Base-by-base conservation (phyloP, 2,797 vertebrate species). In the Coilia nasus region DNA sequence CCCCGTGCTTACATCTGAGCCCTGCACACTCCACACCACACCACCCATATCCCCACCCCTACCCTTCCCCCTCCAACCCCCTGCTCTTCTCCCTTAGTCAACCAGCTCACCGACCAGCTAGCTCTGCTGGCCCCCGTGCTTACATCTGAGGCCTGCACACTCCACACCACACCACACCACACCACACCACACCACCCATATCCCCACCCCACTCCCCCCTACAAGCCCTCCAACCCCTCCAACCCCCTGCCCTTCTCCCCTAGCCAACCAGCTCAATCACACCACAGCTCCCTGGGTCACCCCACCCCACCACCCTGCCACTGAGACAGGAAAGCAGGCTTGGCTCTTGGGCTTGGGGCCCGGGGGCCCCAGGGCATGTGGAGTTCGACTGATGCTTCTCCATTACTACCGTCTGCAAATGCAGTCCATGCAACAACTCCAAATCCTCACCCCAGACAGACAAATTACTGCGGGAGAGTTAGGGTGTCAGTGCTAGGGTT, bases 71-170 rank as follows among this genome's bases (percentile, higher is more conserved):
- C 67, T 12, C 6, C 31, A 47, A 4, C 46, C 3, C 46, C 46
- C 46, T 47, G 4, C 46, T 10, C 46, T 4, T 47, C 60, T 19
- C 47, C 60, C 6, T 9, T 23, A n/a, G 60, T 15, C 44, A 17
- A 83, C 84, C 86, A 6, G n/a, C n/a, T n/a, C 46, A 47, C 46
- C 46, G 10, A 3, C 10, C 25, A 83, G 0, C 15, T 2, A 12
- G 23, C 82, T 75, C 60, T 35, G 35, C 50, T 0, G 25, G 71
- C 54, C 62, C 59, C 19, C 31, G 71, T 78, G 35, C 14, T 54
- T 44, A 28, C 80, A 54, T 85, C 84, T 35, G 23, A 46, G 59
- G 47, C 31, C 31, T 44, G 57, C 50, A 67, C 75, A 11, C 85
- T 2, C 9, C 78, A 0, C 31, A 60, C 62, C 83, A 57, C 28